Conservation (phyloP, 2,113 vertebrate species). For the Lethenteron camtschaticum region DNA sequence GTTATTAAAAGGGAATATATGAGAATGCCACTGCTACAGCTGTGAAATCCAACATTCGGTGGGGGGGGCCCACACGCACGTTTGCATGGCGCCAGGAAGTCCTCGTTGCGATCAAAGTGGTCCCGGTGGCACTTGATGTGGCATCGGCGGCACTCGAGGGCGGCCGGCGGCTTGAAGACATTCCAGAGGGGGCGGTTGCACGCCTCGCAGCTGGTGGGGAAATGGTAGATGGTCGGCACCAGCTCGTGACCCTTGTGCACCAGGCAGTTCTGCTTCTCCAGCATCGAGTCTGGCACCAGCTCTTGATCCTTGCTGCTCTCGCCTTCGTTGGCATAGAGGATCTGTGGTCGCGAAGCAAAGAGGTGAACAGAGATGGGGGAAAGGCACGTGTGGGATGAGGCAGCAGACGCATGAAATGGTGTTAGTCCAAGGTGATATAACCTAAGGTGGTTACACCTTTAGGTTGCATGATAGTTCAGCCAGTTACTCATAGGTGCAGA, state of each 20-base stretch:
- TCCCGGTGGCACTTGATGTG: slow-evolving; percentile 2
- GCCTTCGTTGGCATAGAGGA: slow-evolving; percentile 91
- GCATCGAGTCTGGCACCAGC: slow-evolving; percentile 1
- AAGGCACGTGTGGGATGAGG: background rate
- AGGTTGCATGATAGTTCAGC: too few relatives aligned
- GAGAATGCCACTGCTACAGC: too few relatives aligned
- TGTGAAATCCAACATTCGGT: too few relatives aligned
- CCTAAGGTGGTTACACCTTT: too few relatives aligned
- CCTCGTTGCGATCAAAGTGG: slow-evolving; percentile 2
- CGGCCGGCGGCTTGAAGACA: slow-evolving; percentile 1
- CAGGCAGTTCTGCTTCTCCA: background rate
- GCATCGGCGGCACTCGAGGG: slow-evolving; percentile 4
- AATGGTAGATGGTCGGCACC: slow-evolving; percentile 2
- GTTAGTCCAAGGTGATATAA: too few relatives aligned
- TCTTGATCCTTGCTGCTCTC: slow-evolving; percentile 28
- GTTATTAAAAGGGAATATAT: too few relatives aligned
- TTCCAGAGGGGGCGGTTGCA: slow-evolving; percentile 6
- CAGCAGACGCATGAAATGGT: slow-evolving; percentile 1
- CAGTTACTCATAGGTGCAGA: too few relatives aligned
- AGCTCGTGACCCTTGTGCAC: background rate
- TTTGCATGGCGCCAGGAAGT: slow-evolving; percentile 3
- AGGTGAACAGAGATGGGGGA: too few relatives aligned
- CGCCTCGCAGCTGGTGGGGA: background rate
- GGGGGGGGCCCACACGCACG: background rate
- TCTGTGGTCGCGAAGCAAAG: slow-evolving; percentile 22